Percentiles rank a stretch among this genome's conserved stretches.
phyloP scores from a whole-genome alignment of 2,888 invertebrate species.

The Pristionchus japonicus region DNA sequence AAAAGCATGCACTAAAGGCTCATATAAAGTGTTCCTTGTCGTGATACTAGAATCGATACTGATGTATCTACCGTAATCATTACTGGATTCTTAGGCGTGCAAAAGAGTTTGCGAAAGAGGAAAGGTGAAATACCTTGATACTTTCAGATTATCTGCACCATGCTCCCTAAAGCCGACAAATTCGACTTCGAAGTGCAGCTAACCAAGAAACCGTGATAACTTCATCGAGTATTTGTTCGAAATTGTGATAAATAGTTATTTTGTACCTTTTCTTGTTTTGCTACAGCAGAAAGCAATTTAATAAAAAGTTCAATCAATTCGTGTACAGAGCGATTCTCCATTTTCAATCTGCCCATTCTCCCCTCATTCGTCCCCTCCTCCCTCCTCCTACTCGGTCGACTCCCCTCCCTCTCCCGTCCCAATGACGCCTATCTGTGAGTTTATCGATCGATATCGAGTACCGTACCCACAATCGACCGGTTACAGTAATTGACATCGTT shows the following conservation, averaged over 20 bases:
- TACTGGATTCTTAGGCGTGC: too few species aligned
- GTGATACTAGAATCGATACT: too few species aligned
- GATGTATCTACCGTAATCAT: too few species aligned
- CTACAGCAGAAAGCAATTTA: too few species aligned
- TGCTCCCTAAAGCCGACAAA: background rate
- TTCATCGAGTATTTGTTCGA: background rate
- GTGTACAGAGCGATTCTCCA: too few species aligned
- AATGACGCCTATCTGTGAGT: slow-evolving; percentile 4
- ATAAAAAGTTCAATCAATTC: too few species aligned
- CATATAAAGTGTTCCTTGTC: too few species aligned
- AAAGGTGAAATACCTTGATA: background rate
- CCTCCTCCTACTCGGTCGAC: background rate
- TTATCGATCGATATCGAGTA: background rate
- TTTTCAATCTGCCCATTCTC: too few species aligned
- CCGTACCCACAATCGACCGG: background rate
- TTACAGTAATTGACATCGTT: slow-evolving; percentile 35
- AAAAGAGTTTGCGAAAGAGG: background rate
- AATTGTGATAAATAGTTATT: background rate
- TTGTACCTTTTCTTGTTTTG: too few species aligned
- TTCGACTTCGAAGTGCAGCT: background rate
- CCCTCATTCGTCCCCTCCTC: background rate
- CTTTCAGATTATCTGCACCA: slow-evolving; percentile 8
- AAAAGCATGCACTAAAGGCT: too few species aligned
- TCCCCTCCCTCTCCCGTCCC: background rate
- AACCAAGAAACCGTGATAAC: background rate